Evolutionary conservation across 1,140 invertebrate species (phyloP).

Genomic region (Anastatus disparis): DNA sequence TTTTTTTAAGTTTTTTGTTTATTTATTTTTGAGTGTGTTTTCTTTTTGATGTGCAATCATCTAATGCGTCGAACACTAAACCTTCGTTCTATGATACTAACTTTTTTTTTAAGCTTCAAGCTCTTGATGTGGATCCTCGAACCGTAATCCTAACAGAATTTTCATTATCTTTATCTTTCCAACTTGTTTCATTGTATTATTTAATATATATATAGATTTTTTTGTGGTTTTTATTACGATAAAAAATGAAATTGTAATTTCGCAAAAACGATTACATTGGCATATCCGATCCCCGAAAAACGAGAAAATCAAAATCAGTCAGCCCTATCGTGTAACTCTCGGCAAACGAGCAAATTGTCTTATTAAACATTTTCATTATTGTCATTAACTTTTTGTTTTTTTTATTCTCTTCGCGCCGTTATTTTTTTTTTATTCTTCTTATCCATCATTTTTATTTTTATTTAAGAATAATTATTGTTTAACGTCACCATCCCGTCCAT

Average conservation of each 20-base stretch:
- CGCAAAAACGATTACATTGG: constrained; percentile 2
- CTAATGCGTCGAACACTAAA: constrained; percentile 25
- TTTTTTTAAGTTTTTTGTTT: not conserved
- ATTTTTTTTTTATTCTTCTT: constrained; percentile 34
- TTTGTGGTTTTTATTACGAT: constrained; percentile 8
- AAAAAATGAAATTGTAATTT: constrained; percentile 30
- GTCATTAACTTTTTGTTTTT: constrained; percentile 39
- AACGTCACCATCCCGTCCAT: constrained; percentile 28
- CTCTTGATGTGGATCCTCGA: constrained; percentile 10
- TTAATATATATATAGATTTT: not conserved
- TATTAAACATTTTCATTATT: constrained; percentile 43
- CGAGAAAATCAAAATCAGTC: constrained; percentile 32
- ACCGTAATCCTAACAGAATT: not conserved
- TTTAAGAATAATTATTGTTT: constrained; percentile 39
- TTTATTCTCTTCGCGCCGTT: not conserved
- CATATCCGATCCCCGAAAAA: constrained; percentile 23
- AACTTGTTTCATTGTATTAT: not conserved
- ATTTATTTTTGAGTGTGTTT: not conserved
- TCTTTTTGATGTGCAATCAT: not conserved
- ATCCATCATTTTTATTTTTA: constrained; percentile 40
- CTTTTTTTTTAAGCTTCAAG: constrained; percentile 34
- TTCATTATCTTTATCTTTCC: not conserved
- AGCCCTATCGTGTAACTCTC: constrained; percentile 26
- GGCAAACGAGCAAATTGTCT: constrained; percentile 27
- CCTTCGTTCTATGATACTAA: constrained; percentile 19